Percentiles rank a stretch among this genome's conserved stretches.
Conservation (phyloP, 2,888 invertebrate genomes). For the Metopia argyrocephala region DNA sequence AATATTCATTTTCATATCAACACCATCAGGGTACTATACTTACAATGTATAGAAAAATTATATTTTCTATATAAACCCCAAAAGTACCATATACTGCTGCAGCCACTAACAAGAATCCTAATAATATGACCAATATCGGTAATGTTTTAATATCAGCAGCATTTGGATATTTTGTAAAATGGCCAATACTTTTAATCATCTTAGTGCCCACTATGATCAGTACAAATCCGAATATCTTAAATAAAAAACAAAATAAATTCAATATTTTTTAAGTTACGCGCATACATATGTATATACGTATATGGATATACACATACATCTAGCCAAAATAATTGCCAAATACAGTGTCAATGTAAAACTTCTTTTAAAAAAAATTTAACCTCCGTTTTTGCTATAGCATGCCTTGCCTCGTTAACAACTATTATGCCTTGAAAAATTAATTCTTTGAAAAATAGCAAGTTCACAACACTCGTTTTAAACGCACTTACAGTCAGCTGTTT, state of each 20-base stretch:
- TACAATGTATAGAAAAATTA: constrained; percentile 91
- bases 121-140: constrained; percentile 83
- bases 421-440: no score
- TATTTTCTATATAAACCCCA: constrained; percentile 91
- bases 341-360: no score
- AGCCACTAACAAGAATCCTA: constrained; percentile 86
- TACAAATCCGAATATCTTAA: constrained; percentile 85
- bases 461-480: no score
- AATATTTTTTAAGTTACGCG: not conserved
- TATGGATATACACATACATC: no score
- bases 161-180: constrained; percentile 78
- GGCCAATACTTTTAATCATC: constrained; percentile 81
- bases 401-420: no score
- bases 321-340: no score
- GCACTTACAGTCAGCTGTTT: no score
- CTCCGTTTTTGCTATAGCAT: no score
- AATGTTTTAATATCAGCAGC: constrained; percentile 80
- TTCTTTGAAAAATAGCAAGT: no score
- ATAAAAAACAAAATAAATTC: not conserved
- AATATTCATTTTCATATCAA: no score
- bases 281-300: not conserved
- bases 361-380: no score
- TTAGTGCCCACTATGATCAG: constrained; percentile 84
- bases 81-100: constrained; percentile 94
- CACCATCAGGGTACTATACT: constrained; percentile 71